Conservation (phyloP, 2,113 vertebrate species). For the Paracanthobrama guichenoti region DNA sequence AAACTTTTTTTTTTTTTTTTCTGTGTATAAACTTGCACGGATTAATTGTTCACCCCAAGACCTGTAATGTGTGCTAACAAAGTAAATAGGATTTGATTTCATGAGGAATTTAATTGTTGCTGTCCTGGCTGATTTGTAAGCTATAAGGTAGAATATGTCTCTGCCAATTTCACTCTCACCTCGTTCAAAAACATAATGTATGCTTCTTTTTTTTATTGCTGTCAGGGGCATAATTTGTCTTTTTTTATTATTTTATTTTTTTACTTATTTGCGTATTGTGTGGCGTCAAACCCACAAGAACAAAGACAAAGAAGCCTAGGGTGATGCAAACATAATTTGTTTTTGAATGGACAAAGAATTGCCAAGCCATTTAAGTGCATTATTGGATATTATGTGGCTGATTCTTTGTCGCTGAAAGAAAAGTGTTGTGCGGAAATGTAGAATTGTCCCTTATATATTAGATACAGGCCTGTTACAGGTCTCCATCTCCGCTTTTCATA, state of each 20-base stretch:
- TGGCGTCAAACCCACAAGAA: neutral
- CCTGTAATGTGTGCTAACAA: too few relatives aligned
- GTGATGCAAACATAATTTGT: conserved; percentile 33
- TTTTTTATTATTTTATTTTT: neutral
- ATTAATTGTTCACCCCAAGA: too few relatives aligned
- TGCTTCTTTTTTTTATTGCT: neutral
- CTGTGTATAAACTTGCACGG: too few relatives aligned
- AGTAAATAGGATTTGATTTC: too few relatives aligned
- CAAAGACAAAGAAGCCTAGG: conserved; percentile 37
- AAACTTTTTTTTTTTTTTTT: too few relatives aligned
- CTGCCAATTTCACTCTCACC: neutral
- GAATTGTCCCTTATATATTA: conserved; percentile 55
- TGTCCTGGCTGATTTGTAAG: neutral
- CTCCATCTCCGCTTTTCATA: conserved; percentile 54
- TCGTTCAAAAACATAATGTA: neutral
- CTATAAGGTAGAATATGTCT: neutral
- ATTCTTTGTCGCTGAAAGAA: conserved; percentile 47
- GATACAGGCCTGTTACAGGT: conserved; percentile 51
- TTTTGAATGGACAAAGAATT: conserved; percentile 42
- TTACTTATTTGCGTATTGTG: conserved; percentile 27
- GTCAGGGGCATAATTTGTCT: conserved; percentile 15
- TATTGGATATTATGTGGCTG: conserved; percentile 52
- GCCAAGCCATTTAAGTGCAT: conserved; percentile 50
- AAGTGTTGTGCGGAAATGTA: conserved; percentile 48
- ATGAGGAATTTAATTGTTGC: conserved; percentile 15